These are phyloP conservation scores for Muscicapa comitata DNA, from an alignment of 2,797 vertebrate species.

Conservation along the genomic window DNA sequence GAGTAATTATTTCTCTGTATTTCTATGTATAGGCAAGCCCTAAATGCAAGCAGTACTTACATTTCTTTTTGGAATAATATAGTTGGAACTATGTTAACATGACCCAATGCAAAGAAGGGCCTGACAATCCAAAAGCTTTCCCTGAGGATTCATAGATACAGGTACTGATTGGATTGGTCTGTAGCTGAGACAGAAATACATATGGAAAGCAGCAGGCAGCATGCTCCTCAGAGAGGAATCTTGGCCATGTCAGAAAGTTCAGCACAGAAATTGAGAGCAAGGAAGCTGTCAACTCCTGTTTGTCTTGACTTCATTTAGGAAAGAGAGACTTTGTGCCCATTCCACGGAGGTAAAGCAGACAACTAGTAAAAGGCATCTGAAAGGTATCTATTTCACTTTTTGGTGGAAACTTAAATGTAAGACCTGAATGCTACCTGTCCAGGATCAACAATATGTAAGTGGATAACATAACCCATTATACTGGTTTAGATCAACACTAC, in stretches of 20 bases:
- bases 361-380: neutral
- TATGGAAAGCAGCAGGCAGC: neutral
- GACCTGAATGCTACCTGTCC: neutral
- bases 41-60: neutral
- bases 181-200: neutral
- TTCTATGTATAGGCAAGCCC: neutral
- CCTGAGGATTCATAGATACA: neutral
- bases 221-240: neutral
- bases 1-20: neutral
- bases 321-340: neutral
- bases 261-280: neutral
- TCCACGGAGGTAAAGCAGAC: neutral
- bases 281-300: neutral
- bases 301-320: neutral
- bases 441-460: accelerated
- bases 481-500: neutral
- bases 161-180: neutral
- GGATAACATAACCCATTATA: neutral
- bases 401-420: neutral
- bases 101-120: neutral
- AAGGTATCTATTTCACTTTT: neutral
- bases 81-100: neutral
- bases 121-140: neutral
- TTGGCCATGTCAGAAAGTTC: neutral
- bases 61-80: neutral